phyloP scores from a whole-genome alignment of 2,888 invertebrate genomes.

The Syrista parreyssii region DNA sequence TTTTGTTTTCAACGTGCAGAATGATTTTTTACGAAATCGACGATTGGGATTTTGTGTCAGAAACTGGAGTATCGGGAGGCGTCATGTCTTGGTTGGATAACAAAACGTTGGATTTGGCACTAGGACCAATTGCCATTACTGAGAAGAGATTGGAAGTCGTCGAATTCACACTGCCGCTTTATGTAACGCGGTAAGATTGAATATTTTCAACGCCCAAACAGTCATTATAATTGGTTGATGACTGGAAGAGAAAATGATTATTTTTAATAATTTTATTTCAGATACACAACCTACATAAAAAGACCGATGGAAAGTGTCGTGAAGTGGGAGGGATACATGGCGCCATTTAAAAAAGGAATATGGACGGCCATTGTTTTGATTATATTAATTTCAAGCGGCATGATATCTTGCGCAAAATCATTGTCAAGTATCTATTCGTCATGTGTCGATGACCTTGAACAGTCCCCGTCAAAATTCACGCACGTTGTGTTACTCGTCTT shows the following conservation, averaged over 20 bases:
- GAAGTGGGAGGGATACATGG: constrained; percentile 57
- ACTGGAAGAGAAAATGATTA: not conserved
- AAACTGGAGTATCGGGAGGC: constrained; percentile 57
- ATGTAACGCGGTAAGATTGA: no score
- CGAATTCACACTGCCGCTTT: constrained; percentile 53
- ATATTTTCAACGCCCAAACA: not conserved
- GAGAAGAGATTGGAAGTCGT: constrained; percentile 48
- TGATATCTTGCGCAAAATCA: constrained; percentile 30
- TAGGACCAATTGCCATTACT: constrained; percentile 58
- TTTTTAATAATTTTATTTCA: constrained; percentile 24
- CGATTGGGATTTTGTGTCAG: constrained; percentile 46
- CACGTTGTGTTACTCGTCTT: constrained; percentile 49
- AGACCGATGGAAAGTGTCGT: constrained; percentile 48
- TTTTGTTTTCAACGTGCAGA: constrained; percentile 7
- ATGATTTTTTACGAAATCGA: constrained; percentile 36
- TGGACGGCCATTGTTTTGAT: constrained; percentile 50
- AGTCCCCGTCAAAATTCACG: constrained; percentile 26
- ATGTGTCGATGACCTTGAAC: not conserved
- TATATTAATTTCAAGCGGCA: constrained; percentile 41
- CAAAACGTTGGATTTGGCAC: constrained; percentile 51
- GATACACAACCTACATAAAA: constrained; percentile 56
- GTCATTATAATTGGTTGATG: not conserved
- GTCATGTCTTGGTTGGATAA: constrained; percentile 46
- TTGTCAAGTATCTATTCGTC: no score
- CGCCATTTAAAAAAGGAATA: constrained; percentile 53